Evolutionary conservation across 2,888 invertebrate genomes (phyloP), one percentile per base, ranked within the genome.

Genomic region (Drosophila flavopinicola): DNA sequence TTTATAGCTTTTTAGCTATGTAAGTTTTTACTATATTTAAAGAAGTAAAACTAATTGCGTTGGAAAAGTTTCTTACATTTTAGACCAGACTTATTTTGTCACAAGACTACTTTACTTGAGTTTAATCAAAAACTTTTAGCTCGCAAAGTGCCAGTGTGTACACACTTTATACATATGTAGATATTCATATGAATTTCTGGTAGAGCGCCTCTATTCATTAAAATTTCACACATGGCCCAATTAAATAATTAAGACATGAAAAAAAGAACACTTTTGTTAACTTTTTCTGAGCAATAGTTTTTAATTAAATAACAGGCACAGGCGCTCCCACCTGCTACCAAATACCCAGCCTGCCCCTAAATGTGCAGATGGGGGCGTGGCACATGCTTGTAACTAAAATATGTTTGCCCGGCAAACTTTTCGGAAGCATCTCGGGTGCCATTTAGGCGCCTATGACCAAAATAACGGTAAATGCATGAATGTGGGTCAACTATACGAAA

Each of bases 151-250:
- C n/a, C 38, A 15, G 3, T 35, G 49, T 57, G 37, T 41, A 9
- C 25, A 27, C 20, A 6, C 33, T 6, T 20, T 33, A n/a, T 11
- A 1, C 20, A 6, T 10, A 42, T 35, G 29, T 48, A 35, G 20
- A 3, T 48, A 9, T 51, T 13, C 48, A 25, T 53, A 25, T 57
- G 33, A 38, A 32, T 45, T 44, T 45, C 27, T 23, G 37, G 37
- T 48, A 30, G 57, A 53, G 32, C 49, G 29, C 44, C 79, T 66
- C 52, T 44, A 66, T 80, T 78, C 67, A 74, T 84, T 75, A 66
- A 78, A 78, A 76, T 66, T 78, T 78, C 58, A 74, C 74, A 85
- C 71, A 70, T 80, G 84, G 54, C 64, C 78, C 79, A 79, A 79
- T 79, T 79, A 79, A 79, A 79, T 79, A 80, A 84, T 79, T 80